These are phyloP conservation scores for Cyclina sinensis DNA, from an alignment of 1,140 invertebrate species.

Conservation along the genomic window DNA sequence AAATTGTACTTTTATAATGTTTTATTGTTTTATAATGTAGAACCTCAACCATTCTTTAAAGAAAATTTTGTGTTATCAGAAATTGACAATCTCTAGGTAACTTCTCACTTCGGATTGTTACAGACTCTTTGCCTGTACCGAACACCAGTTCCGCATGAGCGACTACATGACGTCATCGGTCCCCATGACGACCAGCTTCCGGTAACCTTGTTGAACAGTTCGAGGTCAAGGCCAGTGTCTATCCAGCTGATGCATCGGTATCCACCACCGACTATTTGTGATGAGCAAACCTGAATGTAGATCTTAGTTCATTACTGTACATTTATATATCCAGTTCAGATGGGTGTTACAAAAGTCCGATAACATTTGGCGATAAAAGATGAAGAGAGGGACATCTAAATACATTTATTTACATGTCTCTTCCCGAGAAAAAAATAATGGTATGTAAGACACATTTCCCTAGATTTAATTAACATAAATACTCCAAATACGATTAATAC, in stretches of 20 bases:
- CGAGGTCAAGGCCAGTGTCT: neutral
- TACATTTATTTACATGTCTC: too few relatives aligned
- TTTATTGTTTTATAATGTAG: too few relatives aligned
- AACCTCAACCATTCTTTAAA: too few relatives aligned
- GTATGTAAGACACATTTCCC: too few relatives aligned
- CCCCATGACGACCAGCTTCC: constrained; percentile 49
- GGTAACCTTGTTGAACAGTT: neutral
- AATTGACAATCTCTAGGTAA: too few relatives aligned
- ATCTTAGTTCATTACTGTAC: neutral
- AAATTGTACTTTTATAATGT: too few relatives aligned
- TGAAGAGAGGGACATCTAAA: too few relatives aligned
- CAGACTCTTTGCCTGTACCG: constrained; percentile 40
- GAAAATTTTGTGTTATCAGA: too few relatives aligned
- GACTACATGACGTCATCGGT: constrained; percentile 10
- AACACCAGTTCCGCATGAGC: constrained; percentile 54
- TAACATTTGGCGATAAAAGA: too few relatives aligned
- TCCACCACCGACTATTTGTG: neutral
- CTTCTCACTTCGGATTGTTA: constrained; percentile 45
- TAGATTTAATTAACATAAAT: too few relatives aligned
- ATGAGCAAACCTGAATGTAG: constrained; percentile 34
- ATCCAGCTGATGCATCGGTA: constrained; percentile 36
- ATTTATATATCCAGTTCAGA: neutral
- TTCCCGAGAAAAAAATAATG: too few relatives aligned
- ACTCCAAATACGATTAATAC: too few relatives aligned
- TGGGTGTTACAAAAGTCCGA: neutral